Percentiles rank a stretch among this genome's conserved stretches.
Evolutionary conservation across 2,888 invertebrate genomes (phyloP).

Genomic region (Leptinotarsa juncta): DNA sequence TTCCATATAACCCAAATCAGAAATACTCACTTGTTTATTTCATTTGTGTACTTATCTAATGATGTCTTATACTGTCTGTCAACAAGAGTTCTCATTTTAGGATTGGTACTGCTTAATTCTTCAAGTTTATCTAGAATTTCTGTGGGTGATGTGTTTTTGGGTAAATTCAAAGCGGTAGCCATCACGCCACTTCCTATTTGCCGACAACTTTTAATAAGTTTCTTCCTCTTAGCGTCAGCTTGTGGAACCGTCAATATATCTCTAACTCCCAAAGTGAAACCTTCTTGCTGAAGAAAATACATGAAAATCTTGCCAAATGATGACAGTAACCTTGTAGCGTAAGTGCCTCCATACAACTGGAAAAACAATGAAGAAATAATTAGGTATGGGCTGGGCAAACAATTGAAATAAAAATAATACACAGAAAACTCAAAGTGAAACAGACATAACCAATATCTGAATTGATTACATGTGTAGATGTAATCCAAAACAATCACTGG

Average conservation of each 20-base stretch:
- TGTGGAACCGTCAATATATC: constrained; percentile 87
- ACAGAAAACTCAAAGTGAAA: too few species aligned
- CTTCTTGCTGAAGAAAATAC: constrained; percentile 86
- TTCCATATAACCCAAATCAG: background rate
- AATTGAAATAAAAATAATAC: too few species aligned
- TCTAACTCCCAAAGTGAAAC: constrained; percentile 94
- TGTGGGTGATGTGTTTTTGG: constrained; percentile 69
- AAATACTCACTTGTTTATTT: constrained; percentile 80
- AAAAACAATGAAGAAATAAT: constrained; percentile 44
- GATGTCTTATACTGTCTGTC: constrained; percentile 86
- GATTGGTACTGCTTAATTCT: constrained; percentile 76
- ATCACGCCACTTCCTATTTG: constrained; percentile 59
- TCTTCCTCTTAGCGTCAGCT: constrained; percentile 79
- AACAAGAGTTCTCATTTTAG: constrained; percentile 82
- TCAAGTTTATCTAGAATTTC: constrained; percentile 77
- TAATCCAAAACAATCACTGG: too few species aligned
- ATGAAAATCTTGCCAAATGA: constrained; percentile 90
- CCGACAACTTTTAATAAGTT: constrained; percentile 75
- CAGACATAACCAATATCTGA: too few species aligned
- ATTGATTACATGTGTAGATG: too few species aligned
- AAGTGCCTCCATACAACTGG: constrained; percentile 88
- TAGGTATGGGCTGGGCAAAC: too few species aligned
- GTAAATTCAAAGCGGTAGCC: constrained; percentile 77
- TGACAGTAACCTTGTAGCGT: constrained; percentile 85
- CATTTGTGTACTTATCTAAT: constrained; percentile 87